Evolutionary conservation across 2,888 invertebrate species (phyloP).

Genomic region (Xylota sylvarum): DNA sequence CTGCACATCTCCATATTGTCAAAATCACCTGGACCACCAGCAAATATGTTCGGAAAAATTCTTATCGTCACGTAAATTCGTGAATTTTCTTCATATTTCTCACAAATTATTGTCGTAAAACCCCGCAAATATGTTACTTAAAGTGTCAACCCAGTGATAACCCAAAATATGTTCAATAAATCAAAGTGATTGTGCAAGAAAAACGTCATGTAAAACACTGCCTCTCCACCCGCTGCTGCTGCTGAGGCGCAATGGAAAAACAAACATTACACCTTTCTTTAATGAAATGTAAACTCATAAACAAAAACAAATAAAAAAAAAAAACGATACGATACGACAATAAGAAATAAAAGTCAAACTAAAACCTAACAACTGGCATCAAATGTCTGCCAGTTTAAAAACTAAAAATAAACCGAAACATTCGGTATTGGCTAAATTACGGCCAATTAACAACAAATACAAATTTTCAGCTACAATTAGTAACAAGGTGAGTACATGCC

Average conservation of each 20-base stretch:
- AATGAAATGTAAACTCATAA: slow-evolving; percentile 59
- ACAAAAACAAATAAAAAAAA: slow-evolving; percentile 62
- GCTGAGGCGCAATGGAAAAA: slow-evolving; percentile 67
- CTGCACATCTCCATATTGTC: slow-evolving; percentile 66
- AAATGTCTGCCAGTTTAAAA: slow-evolving; percentile 75
- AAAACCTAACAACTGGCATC: slow-evolving; percentile 57
- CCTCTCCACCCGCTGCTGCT: slow-evolving; percentile 5
- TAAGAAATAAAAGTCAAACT: slow-evolving; percentile 18
- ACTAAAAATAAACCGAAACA: slow-evolving; percentile 75
- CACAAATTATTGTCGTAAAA: slow-evolving; percentile 19
- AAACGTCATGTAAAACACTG: slow-evolving; percentile 29
- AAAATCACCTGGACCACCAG: slow-evolving; percentile 72
- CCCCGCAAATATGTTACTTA: slow-evolving; percentile 17
- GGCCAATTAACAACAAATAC: slow-evolving; percentile 74
- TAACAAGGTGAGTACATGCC: slow-evolving; percentile 60
- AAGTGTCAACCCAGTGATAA: not conserved
- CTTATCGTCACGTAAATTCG: slow-evolving; percentile 26
- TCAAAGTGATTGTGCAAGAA: slow-evolving; percentile 36
- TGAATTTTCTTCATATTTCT: not conserved
- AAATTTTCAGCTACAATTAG: slow-evolving; percentile 63
- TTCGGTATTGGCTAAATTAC: slow-evolving; percentile 74
- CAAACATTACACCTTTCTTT: slow-evolving; percentile 63
- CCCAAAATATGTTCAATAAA: not conserved
- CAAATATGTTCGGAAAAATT: slow-evolving; percentile 48
- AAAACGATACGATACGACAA: not conserved